A percentile compares a stretch with the other conserved stretches of the same genome.
Evolutionary conservation across 2,113 vertebrate species (phyloP).

Genomic region (Melanerpes formicivorus): DNA sequence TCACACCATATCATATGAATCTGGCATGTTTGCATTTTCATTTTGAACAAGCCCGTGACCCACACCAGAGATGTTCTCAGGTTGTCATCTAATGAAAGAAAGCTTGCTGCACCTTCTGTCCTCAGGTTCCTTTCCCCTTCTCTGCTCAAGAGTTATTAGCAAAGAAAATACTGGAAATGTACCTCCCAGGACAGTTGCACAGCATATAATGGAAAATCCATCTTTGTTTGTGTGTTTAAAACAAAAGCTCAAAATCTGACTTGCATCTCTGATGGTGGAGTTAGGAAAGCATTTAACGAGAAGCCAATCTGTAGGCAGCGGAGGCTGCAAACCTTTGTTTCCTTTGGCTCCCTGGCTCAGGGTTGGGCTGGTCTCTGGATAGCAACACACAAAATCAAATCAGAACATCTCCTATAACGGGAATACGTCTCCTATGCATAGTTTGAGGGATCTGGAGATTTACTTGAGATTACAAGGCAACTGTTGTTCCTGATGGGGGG

Average conservation of each 20-base stretch:
- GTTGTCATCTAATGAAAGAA: neutral
- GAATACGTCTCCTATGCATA: neutral
- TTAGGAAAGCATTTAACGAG: neutral
- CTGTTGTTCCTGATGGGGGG: neutral
- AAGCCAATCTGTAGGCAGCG: neutral
- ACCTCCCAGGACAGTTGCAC: neutral
- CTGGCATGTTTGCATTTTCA: neutral
- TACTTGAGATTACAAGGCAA: neutral
- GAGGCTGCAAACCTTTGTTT: constrained; percentile 33
- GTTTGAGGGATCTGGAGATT: neutral
- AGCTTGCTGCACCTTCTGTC: neutral
- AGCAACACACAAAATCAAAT: neutral
- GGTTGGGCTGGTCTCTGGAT: neutral
- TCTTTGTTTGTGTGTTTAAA: neutral
- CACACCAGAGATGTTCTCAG: neutral
- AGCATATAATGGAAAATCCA: neutral
- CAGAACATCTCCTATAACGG: neutral
- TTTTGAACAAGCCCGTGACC: neutral
- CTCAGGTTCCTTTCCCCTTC: neutral
- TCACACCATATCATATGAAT: accelerated
- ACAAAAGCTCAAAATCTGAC: neutral
- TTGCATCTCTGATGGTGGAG: accelerated
- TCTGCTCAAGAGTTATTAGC: neutral
- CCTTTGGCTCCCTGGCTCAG: constrained; percentile 32
- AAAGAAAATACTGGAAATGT: neutral